Conservation (phyloP, 2,888 invertebrate genomes). For the Ectemnius continuus region DNA sequence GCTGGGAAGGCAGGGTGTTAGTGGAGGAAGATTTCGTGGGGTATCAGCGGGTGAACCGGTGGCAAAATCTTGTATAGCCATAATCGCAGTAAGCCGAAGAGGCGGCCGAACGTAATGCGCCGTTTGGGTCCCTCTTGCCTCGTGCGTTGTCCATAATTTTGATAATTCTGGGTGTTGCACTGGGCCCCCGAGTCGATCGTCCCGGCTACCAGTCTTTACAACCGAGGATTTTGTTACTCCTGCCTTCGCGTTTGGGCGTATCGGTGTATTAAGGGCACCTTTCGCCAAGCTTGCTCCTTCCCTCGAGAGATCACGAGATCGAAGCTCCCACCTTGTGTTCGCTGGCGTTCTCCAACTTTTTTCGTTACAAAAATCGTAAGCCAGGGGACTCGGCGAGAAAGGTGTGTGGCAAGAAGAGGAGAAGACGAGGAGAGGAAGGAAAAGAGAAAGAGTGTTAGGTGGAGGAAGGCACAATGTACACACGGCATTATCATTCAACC, state of each 20-base stretch:
- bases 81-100: background rate
- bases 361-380: no score
- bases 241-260: conserved; percentile 43
- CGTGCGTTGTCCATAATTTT: conserved; percentile 69
- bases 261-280: conserved; percentile 21
- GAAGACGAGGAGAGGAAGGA: background rate
- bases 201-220: conserved; percentile 73
- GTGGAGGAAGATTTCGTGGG: no score
- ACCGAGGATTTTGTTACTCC: conserved; percentile 65
- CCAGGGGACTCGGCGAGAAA: background rate
- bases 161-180: conserved; percentile 74
- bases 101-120: conserved; percentile 37
- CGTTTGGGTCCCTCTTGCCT: conserved; percentile 56
- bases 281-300: background rate
- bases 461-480: conserved; percentile 52
- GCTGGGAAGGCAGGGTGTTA: background rate
- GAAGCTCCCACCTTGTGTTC: background rate
- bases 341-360: no score
- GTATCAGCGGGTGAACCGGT: no score
- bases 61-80: no score
- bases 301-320: background rate
- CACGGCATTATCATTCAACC: conserved; percentile 70
- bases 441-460: conserved; percentile 1
- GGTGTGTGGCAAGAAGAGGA: background rate
- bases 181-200: conserved; percentile 56